These are phyloP conservation scores for Hycleus cichorii DNA, from an alignment of 1,140 invertebrate species.

Conservation along the genomic window DNA sequence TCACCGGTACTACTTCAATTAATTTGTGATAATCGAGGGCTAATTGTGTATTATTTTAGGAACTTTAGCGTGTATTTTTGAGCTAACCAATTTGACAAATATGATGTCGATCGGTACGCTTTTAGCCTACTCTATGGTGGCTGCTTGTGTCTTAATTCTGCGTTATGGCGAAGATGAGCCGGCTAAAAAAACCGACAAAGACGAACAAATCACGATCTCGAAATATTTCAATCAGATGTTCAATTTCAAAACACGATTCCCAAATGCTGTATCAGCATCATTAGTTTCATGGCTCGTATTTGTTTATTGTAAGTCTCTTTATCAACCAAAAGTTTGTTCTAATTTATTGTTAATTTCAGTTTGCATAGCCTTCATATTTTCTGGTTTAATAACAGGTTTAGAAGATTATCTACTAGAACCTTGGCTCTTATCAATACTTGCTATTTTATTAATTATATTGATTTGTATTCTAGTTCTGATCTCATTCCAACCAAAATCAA, in stretches of 20 bases:
- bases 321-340: not conserved
- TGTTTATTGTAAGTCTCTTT: conserved; percentile 40
- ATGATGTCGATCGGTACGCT: conserved; percentile 88
- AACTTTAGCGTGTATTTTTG: conserved; percentile 67
- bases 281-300: conserved; percentile 48
- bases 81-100: conserved; percentile 66
- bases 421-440: conserved; percentile 23
- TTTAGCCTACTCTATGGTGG: conserved; percentile 77
- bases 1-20: conserved; percentile 51
- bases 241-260: conserved; percentile 40
- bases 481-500: conserved; percentile 28
- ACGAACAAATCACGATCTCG: conserved; percentile 28
- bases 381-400: conserved; percentile 26
- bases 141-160: conserved; percentile 71
- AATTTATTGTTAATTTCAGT: conserved; percentile 27
- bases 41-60: conserved; percentile 40
- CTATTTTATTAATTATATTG: conserved; percentile 18
- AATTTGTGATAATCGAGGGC: too few species aligned
- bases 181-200: conserved; percentile 36
- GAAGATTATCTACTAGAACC: conserved; percentile 26
- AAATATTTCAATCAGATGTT: conserved; percentile 41
- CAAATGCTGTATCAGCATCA: conserved; percentile 46
- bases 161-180: conserved; percentile 45
- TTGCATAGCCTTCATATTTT: conserved; percentile 24
- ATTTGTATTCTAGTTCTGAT: conserved; percentile 25